phyloP scores from a whole-genome alignment of 1,140 invertebrate genomes.

The Theocolax elegans region DNA sequence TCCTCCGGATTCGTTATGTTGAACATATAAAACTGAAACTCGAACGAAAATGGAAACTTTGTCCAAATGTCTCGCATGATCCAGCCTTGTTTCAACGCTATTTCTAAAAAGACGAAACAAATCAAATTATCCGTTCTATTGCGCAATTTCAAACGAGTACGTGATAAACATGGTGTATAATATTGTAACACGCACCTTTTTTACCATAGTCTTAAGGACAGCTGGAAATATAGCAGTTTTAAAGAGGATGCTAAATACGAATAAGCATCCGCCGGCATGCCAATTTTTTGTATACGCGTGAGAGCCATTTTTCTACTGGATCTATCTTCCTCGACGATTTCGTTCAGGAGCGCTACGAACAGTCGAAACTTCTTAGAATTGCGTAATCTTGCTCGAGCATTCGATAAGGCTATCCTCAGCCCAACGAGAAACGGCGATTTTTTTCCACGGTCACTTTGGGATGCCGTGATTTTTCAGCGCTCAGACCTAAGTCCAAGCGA shows the following conservation, averaged over 20 bases:
- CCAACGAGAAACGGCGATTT: neutral
- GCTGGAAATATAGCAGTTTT: constrained; percentile 74
- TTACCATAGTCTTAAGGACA: constrained; percentile 47
- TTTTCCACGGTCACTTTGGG: too few species aligned
- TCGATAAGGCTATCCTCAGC: neutral
- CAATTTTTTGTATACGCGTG: constrained; percentile 34
- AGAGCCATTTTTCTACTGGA: neutral
- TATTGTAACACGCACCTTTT: neutral
- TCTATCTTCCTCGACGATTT: neutral
- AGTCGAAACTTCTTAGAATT: neutral
- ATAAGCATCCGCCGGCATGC: constrained; percentile 59
- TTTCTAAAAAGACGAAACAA: constrained; percentile 31
- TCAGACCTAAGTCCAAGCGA: too few species aligned
- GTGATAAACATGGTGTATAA: too few species aligned
- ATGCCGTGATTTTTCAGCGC: too few species aligned
- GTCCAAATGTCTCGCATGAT: constrained; percentile 72
- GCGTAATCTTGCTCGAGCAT: neutral
- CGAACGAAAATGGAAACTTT: constrained; percentile 76
- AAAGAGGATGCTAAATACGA: constrained; percentile 71
- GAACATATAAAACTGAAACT: constrained; percentile 85
- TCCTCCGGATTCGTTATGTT: constrained; percentile 86
- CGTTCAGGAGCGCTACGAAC: neutral
- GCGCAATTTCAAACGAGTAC: too few species aligned
- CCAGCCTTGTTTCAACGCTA: constrained; percentile 45
- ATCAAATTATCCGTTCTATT: too few species aligned